Evolutionary conservation across 2,113 vertebrate species (phyloP), one percentile per base, ranked within the genome.

Genomic region (Muntiacus reevesi): DNA sequence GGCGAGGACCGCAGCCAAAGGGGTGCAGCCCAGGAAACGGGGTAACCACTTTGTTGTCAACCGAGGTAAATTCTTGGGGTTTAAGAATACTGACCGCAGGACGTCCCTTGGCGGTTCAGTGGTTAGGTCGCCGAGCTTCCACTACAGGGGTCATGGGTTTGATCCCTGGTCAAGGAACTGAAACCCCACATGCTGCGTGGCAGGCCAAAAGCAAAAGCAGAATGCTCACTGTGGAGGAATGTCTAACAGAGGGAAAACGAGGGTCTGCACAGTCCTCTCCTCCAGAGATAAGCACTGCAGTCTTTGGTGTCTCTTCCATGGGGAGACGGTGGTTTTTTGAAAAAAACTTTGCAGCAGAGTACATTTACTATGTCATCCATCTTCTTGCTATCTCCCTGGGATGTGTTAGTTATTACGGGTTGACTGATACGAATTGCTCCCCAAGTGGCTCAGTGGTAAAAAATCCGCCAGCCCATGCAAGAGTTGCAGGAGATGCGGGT

Each of bases 281-380:
- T 85, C 57, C 54, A 57, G 25, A 84, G 25, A 27, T 7, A 99
- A 99, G 97, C 99, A 99, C 99, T 99, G 99, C 99, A 99, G 99
- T 4, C 5, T 25, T 23, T 4, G 13, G 33, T 13, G 1, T 57
- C 2, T 23, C 40, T 36, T 74, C 45, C 3, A 1, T 0, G 54
- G 55, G 7, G 33, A 16, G 45, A 33, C 3, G 9, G 23, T 11
- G 40, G 10, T 28, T 84, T 71, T 90, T 33, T 16, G 36, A 13
- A 19, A 14, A 14, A 11, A 3, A 7, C 33, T 25, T 6, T 17
- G 36, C 45, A 9, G 30, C 27, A 14, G 54, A 40, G 50, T 45
- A 25, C n/a, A 4, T 0, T 0, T 2, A 0, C 27, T 19, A 9
- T 85, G 92, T 43, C 93, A 5, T 25, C 57, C 27, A 33, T 78